Evolutionary conservation across 2,797 vertebrate genomes (phyloP).

Genomic region (Dendrocincla tyrannina): DNA sequence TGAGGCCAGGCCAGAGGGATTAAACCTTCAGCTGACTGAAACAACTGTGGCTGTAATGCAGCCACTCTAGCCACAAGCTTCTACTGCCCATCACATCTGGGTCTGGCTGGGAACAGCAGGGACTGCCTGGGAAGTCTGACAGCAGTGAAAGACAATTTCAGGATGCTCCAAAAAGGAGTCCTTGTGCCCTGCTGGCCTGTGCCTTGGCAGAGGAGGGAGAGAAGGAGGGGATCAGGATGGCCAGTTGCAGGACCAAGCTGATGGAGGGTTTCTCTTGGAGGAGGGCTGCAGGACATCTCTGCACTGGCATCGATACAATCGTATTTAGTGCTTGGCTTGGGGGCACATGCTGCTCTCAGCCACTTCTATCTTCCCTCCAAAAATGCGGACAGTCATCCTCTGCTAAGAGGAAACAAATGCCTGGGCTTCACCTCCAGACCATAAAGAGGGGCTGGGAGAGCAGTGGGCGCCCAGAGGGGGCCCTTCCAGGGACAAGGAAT

Average conservation of each 20-base stretch:
- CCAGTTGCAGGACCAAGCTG: background rate
- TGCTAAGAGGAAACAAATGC: background rate
- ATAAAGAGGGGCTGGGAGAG: background rate
- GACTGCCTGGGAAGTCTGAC: background rate
- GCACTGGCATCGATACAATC: accelerated
- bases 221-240: background rate
- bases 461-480: accelerated
- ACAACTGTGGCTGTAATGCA: accelerated
- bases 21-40: conserved; percentile 50
- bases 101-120: background rate
- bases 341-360: background rate
- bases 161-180: background rate
- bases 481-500: accelerated
- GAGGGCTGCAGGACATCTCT: background rate
- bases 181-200: background rate
- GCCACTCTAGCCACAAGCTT: background rate
- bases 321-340: accelerated
- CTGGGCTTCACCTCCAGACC: accelerated
- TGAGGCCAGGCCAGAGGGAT: background rate
- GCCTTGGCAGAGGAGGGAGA: accelerated
- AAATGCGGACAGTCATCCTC: background rate
- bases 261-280: background rate
- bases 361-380: background rate
- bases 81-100: background rate
- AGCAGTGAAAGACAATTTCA: background rate